A percentile compares a stretch with the other conserved stretches of the same genome.
Conservation (phyloP, 2,888 invertebrate species). For the Amblyjoppa proteus region DNA sequence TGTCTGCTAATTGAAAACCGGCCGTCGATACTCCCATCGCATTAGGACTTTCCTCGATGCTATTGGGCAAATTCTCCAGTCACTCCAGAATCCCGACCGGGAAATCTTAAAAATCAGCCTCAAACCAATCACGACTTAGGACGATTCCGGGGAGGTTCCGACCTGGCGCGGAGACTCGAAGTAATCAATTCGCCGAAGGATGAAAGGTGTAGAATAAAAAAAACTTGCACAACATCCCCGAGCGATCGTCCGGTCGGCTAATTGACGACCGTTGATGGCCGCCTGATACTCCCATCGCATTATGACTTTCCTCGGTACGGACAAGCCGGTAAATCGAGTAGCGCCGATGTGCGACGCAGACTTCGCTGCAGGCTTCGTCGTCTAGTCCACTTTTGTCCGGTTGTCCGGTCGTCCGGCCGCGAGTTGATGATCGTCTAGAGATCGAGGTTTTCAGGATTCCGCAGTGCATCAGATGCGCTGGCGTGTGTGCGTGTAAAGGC, state of each 20-base stretch:
- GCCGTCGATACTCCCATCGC: no score
- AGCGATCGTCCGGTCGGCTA: constrained; percentile 56
- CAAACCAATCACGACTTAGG: no score
- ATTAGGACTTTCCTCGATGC: constrained; percentile 47
- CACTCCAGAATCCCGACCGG: no score
- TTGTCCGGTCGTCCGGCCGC: constrained; percentile 35
- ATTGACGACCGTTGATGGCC: constrained; percentile 61
- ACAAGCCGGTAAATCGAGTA: constrained; percentile 21
- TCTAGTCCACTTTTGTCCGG: constrained; percentile 33
- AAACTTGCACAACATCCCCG: constrained; percentile 39
- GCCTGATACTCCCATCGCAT: neutral
- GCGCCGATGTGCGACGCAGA: constrained; percentile 50
- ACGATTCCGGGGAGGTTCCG: no score
- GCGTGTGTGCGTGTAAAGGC: constrained; percentile 30
- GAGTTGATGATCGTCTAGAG: constrained; percentile 25
- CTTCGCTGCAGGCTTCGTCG: constrained; percentile 58
- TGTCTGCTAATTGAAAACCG: constrained; percentile 67
- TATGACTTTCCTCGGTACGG: constrained; percentile 50
- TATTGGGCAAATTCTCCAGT: no score
- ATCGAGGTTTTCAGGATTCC: constrained; percentile 54
- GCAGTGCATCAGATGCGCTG: constrained; percentile 21
- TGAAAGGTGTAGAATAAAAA: no score
- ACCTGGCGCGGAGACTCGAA: no score
- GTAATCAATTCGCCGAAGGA: no score
- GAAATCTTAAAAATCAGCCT: no score